Percentiles rank a stretch among this genome's conserved stretches.
These are phyloP conservation scores for Spea hammondii DNA, from an alignment of 2,797 vertebrate species.

Conservation along the genomic window DNA sequence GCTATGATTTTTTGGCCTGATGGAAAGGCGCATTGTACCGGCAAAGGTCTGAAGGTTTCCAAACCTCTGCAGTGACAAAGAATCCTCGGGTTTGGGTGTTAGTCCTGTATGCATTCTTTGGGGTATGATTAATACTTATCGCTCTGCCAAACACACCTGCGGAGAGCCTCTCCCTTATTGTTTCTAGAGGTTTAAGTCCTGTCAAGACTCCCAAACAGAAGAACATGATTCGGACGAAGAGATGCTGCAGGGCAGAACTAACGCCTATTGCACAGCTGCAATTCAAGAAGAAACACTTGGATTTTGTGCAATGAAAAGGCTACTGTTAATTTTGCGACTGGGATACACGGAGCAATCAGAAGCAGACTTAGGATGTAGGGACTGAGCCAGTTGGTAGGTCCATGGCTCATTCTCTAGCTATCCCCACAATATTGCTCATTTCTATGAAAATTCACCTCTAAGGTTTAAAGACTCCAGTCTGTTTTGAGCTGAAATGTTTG, in stretches of 20 bases:
- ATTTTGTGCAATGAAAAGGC: not conserved
- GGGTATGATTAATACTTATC: constrained; percentile 35
- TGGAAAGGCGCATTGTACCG: no score
- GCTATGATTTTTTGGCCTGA: no score
- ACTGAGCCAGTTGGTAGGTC: no score
- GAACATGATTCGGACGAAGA: constrained; percentile 19
- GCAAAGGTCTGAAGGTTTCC: not conserved
- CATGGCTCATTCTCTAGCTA: no score
- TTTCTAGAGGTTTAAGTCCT: constrained; percentile 18
- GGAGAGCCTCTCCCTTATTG: constrained; percentile 43
- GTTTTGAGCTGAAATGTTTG: no score
- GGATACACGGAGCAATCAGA: not conserved
- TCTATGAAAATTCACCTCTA: no score
- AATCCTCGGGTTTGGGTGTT: constrained; percentile 36
- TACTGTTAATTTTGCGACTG: constrained; percentile 34
- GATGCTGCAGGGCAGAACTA: constrained; percentile 27
- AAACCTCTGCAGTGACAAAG: not conserved
- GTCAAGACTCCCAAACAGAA: constrained; percentile 34
- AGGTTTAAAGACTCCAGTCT: no score
- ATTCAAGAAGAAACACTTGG: constrained; percentile 7
- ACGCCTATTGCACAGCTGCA: constrained; percentile 18
- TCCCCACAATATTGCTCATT: no score
- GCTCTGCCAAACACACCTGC: constrained; percentile 41
- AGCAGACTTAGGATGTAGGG: no score
- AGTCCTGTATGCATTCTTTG: constrained; percentile 26